These are phyloP conservation scores for Coturnix japonica DNA, from an alignment of 2,113 vertebrate genomes.

Conservation along the genomic window DNA sequence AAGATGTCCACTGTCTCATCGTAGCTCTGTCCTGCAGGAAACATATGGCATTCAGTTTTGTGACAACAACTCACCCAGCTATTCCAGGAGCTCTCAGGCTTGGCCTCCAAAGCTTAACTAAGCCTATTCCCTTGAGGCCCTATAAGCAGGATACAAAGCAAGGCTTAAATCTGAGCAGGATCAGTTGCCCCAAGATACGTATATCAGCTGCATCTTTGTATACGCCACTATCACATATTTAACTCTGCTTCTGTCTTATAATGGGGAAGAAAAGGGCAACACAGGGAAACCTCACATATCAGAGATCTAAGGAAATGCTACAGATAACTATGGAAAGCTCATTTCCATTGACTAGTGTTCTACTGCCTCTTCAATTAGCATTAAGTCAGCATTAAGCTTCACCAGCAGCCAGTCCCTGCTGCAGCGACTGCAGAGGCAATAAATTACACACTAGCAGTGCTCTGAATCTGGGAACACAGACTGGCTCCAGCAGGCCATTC, in stretches of 20 bases:
- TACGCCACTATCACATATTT: background rate
- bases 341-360: background rate
- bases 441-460: conserved; percentile 21
- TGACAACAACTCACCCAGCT: background rate
- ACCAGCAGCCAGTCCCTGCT: conserved; percentile 15
- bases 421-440: conserved; percentile 52
- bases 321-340: background rate
- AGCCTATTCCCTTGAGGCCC: background rate
- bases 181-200: background rate
- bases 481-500: background rate
- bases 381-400: background rate
- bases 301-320: background rate
- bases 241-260: background rate
- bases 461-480: background rate
- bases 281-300: background rate
- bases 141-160: background rate
- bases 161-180: background rate
- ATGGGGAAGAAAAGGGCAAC: background rate
- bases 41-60: conserved; percentile 10
- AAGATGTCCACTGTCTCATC: conserved; percentile 98
- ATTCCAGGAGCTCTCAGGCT: background rate
- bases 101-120: background rate
- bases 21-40: conserved; percentile 90
- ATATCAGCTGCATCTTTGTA: background rate
- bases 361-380: background rate